A percentile compares a stretch with the other conserved stretches of the same genome.
These are phyloP conservation scores for Centropus unirufus DNA, from an alignment of 2,113 vertebrate genomes.

Conservation along the genomic window DNA sequence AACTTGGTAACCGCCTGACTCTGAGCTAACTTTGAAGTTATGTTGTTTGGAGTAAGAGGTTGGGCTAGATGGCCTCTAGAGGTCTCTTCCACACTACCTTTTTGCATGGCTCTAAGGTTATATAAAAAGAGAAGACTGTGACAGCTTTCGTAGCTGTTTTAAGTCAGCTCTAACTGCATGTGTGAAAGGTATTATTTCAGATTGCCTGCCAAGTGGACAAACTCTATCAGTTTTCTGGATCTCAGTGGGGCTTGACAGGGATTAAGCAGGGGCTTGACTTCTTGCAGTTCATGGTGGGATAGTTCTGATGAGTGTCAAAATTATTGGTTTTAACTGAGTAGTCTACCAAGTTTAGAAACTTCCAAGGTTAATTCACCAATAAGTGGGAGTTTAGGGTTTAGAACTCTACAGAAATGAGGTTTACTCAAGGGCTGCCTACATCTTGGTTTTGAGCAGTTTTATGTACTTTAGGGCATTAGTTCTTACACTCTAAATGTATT, in stretches of 20 bases:
- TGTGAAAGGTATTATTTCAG: neutral
- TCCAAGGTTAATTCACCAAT: neutral
- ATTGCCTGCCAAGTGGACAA: neutral
- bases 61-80: constrained; percentile 35
- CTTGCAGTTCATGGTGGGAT: neutral
- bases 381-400: neutral
- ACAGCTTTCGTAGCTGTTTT: neutral
- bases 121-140: neutral
- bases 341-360: neutral
- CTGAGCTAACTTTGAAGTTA: neutral
- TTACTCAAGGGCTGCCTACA: neutral
- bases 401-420: neutral
- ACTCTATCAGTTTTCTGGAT: neutral
- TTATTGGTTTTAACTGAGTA: neutral
- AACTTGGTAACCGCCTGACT: neutral
- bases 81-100: constrained; percentile 20
- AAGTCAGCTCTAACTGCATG: neutral
- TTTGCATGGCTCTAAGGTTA: neutral
- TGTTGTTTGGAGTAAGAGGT: neutral
- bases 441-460: neutral
- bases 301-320: neutral
- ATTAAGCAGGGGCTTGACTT: neutral
- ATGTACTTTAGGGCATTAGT: neutral
- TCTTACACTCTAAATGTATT: neutral
- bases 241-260: neutral